Conservation (phyloP, 1,140 invertebrate genomes). For the Achatina immaculata region DNA sequence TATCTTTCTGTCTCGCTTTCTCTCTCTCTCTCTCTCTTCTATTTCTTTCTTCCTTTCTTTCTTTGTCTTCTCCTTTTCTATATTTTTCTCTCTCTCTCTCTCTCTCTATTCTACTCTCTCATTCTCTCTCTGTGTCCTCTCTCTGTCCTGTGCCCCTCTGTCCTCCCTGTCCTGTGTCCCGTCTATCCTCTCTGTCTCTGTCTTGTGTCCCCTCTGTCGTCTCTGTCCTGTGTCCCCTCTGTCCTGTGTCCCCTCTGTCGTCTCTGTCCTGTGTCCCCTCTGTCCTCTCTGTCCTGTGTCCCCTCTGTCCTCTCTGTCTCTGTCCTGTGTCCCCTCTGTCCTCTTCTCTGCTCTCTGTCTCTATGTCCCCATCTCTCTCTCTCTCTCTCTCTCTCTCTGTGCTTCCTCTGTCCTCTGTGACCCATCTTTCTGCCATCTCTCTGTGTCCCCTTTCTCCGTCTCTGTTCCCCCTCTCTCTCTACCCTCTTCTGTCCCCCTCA, state of each 20-base stretch:
- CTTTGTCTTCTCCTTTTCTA: background rate
- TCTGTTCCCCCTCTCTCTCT: no score
- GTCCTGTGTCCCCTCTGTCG: background rate
- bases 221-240: slow-evolving; percentile 25
- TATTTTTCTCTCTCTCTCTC: background rate
- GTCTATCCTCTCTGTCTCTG: slow-evolving; percentile 29
- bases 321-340: background rate
- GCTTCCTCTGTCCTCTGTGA: background rate
- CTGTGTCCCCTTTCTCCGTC: no score
- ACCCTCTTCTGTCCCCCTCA: no score
- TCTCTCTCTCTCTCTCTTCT: slow-evolving; percentile 28
- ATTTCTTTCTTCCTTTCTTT: background rate
- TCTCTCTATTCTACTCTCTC: slow-evolving; percentile 27
- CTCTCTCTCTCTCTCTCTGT: no score
- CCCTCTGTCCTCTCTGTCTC: slow-evolving; percentile 11
- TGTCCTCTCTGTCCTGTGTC: background rate
- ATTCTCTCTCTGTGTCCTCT: background rate
- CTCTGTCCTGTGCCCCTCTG: slow-evolving; percentile 18
- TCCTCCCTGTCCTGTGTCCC: slow-evolving; percentile 7
- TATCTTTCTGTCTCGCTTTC: no score
- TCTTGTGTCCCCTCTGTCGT: slow-evolving; percentile 7
- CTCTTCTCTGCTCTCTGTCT: no score
- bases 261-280: background rate
- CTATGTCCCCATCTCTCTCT: no score
- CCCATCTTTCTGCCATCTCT: background rate